Evolutionary conservation across 2,888 invertebrate genomes (phyloP).

Genomic region (Acronicta alni): DNA sequence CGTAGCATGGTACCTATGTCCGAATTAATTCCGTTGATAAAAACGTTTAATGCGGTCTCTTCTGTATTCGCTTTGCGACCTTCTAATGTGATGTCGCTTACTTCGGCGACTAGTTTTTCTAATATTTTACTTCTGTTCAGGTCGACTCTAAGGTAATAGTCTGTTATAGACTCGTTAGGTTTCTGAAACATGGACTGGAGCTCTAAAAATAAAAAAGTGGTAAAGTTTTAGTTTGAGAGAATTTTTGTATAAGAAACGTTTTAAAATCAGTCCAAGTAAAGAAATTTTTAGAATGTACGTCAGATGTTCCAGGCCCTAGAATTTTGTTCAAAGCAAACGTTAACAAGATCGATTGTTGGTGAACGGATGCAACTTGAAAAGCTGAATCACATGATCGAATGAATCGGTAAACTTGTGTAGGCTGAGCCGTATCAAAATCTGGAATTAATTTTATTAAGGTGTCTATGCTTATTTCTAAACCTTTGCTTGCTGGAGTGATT

Average conservation of each 20-base stretch:
- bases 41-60: slow-evolving; percentile 5
- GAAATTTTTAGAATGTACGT: not conserved
- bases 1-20: slow-evolving; percentile 55
- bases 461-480: not conserved
- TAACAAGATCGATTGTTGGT: not conserved
- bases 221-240: not conserved
- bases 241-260: not conserved
- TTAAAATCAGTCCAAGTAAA: not conserved
- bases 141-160: slow-evolving; percentile 3
- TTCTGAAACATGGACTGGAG: not conserved
- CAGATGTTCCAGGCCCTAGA: not conserved
- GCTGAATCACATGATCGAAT: slow-evolving; percentile 8
- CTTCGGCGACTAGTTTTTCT: slow-evolving; percentile 4
- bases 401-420: slow-evolving; percentile 7
- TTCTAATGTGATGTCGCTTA: not conserved
- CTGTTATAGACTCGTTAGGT: slow-evolving; percentile 5
- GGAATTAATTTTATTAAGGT: slow-evolving; percentile 9
- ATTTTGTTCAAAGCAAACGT: not conserved
- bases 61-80: slow-evolving; percentile 4
- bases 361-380: not conserved
- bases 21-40: slow-evolving; percentile 51
- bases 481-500: not conserved
- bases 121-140: slow-evolving; percentile 51
- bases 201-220: not conserved
- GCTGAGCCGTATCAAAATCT: slow-evolving; percentile 1